Base-by-base conservation (phyloP, 2,888 invertebrate species). In the Drosophila anomelani region DNA sequence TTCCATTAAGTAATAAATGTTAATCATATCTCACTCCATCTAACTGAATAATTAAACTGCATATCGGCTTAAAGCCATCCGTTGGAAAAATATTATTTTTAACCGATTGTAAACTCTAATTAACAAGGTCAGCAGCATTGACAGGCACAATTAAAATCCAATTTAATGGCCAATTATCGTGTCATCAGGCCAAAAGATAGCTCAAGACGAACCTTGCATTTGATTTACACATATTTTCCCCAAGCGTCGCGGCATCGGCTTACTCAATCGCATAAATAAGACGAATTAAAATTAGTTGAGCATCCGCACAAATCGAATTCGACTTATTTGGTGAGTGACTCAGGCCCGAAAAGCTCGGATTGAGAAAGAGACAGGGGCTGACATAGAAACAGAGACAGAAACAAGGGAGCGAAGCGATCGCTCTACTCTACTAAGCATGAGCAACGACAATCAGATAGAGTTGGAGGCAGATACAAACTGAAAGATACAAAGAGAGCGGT, bases 401-500 rank as follows among this genome's bases (percentile, higher is more conserved):
- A 26, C 44, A 51, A 51, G 34, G 34, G 15, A 47, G 59, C 20
- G 54, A 54, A 53, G 61, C 59, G 51, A 56, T 49, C 68, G 80
- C 80, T 75, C 73, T 61, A 79, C 80, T 75, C 73, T 61, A 79
- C 78, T 85, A 74, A 71, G 74, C 86, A 79, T 70, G 86, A 79
- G 81, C 82, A 81, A 76, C 81, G 67, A 75, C 68, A 75, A 69
- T 54, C 41, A 46, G 13, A 36, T 51, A 34, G 12, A 29, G 57
- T 51, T 51, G 51, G 51, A 15, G 7, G 32, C 10, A 38, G 43
- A 68, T 15, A 67, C 32, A 68, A 58, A 51, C 7, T 5, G 23
- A 17, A 17, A 26, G 17, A 38, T 20, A 20, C 20, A 29, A 7
- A 41, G 29, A 9, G 62, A 39, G 23, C 10, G 32, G 17, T 10